Conservation (phyloP, 2,888 invertebrate genomes). For the Cecidostiba fungosa region DNA sequence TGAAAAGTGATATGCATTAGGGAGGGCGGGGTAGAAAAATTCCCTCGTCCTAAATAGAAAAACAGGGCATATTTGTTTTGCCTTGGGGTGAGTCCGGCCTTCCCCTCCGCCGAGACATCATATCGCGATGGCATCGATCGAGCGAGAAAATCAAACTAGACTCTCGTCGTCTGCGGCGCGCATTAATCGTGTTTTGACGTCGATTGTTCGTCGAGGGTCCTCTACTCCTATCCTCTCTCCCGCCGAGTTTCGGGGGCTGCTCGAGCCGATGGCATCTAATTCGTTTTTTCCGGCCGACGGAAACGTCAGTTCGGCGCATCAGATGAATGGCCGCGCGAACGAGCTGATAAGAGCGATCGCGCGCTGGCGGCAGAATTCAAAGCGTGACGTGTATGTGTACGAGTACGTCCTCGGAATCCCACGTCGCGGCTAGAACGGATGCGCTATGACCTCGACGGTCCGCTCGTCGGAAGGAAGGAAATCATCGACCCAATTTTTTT, state of each 20-base stretch:
- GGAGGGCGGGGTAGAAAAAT: not conserved
- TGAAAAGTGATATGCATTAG: conserved; percentile 41
- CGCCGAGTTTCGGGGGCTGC: not conserved
- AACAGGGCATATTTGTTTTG: conserved; percentile 2
- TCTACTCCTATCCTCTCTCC: not conserved
- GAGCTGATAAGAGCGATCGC: conserved; percentile 1
- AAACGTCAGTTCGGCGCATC: conserved; percentile 18
- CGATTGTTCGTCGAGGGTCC: conserved; percentile 16
- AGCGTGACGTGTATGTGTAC: not conserved
- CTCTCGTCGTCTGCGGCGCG: not conserved
- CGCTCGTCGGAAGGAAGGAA: conserved; percentile 24
- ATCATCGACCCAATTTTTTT: conserved; percentile 33
- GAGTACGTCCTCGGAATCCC: not conserved
- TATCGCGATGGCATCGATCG: conserved; percentile 10
- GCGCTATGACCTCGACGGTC: not conserved
- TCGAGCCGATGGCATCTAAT: conserved; percentile 28
- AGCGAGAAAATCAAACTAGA: conserved; percentile 3
- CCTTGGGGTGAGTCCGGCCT: not conserved
- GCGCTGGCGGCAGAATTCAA: not conserved
- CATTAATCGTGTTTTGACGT: conserved; percentile 49
- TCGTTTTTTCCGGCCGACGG: conserved; percentile 47
- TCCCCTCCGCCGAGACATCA: not conserved
- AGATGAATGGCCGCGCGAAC: not conserved
- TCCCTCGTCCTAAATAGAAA: conserved; percentile 38
- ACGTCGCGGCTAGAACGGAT: not conserved